phyloP scores from a whole-genome alignment of 2,888 invertebrate species.

The Acholoe squamosa region DNA sequence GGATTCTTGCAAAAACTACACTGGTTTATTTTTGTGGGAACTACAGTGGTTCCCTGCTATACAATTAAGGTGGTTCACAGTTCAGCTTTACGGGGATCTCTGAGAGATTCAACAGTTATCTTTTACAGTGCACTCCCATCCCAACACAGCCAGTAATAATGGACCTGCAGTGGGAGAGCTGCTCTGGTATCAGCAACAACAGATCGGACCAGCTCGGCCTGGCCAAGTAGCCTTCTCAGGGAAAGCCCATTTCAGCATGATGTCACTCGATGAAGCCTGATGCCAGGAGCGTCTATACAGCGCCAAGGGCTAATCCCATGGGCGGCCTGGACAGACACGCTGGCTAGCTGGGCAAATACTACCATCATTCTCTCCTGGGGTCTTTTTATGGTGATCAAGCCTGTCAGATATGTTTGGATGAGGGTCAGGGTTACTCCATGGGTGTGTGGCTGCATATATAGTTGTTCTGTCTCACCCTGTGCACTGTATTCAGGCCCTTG shows the following conservation, averaged over 20 bases:
- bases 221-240: neutral
- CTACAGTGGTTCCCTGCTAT: too few species aligned
- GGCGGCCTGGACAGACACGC: neutral
- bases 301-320: conserved; percentile 24
- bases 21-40: too few species aligned
- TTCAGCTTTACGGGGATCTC: too few species aligned
- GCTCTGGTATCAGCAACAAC: neutral
- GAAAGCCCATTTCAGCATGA: neutral
- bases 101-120: too few species aligned
- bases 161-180: neutral
- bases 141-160: neutral
- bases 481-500: neutral
- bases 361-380: conserved; percentile 29
- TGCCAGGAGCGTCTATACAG: neutral
- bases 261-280: neutral
- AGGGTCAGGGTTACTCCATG: conserved; percentile 23
- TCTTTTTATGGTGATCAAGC: conserved; percentile 17
- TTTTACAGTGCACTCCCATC: too few species aligned
- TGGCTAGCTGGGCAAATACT: conserved; percentile 21
- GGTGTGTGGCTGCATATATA: conserved; percentile 6
- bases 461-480: neutral
- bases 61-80: neutral
- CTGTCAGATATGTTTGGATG: conserved; percentile 7
- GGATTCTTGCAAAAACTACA: too few species aligned
- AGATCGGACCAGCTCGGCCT: neutral